Percentiles rank a stretch among this genome's conserved stretches.
These are phyloP conservation scores for Pseudopipra pipra DNA, from an alignment of 2,113 vertebrate genomes.

Conservation along the genomic window DNA sequence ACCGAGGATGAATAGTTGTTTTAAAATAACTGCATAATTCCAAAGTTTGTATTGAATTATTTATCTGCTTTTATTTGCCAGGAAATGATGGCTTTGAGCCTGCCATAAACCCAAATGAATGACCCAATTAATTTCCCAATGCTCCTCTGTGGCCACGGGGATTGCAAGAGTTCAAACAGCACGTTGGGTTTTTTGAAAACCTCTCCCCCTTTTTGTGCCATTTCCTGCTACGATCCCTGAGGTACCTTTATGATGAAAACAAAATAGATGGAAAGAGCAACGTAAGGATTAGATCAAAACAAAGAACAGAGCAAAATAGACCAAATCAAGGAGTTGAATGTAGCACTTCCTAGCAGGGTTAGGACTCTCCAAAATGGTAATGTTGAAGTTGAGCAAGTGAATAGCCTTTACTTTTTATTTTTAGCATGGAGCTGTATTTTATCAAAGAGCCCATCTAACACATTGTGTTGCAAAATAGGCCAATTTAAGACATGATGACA, in stretches of 20 bases:
- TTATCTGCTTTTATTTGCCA: slow-evolving; percentile 27
- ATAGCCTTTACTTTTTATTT: neutral
- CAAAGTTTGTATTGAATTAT: slow-evolving; percentile 36
- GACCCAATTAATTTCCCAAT: neutral
- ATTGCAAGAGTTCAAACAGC: neutral
- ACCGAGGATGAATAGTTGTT: neutral
- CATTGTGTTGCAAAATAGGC: neutral
- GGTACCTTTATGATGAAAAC: neutral
- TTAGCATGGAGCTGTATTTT: neutral
- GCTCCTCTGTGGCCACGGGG: neutral
- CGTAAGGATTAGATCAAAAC: neutral
- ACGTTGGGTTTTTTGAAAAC: neutral
- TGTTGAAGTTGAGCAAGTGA: neutral
- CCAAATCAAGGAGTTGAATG: neutral
- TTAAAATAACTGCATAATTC: neutral
- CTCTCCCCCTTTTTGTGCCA: neutral
- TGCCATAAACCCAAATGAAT: neutral
- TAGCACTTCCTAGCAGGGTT: neutral
- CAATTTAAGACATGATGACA: neutral
- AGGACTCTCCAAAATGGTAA: neutral
- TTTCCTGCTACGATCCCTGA: neutral
- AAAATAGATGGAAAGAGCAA: neutral
- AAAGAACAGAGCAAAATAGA: neutral
- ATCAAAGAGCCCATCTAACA: neutral
- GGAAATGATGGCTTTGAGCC: neutral